Evolutionary conservation across 2,113 vertebrate species (phyloP).

Genomic region (Python bivittatus): DNA sequence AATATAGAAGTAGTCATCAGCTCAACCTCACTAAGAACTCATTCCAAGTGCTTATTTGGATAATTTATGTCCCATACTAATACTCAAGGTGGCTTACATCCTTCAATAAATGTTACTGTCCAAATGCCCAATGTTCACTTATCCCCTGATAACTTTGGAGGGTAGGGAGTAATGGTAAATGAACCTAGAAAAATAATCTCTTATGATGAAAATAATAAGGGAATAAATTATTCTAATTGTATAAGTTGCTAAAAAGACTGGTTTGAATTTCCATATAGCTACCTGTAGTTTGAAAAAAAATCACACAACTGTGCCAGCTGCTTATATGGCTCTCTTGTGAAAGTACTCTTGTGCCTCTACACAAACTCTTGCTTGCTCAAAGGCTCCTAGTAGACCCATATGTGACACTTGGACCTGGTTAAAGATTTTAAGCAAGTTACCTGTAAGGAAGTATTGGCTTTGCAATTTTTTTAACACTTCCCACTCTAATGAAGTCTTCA

Average conservation of each 20-base stretch:
- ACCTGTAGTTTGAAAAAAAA: not conserved
- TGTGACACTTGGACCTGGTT: not conserved
- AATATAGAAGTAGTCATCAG: not conserved
- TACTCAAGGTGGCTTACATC: not conserved
- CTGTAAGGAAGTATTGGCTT: slow-evolving; percentile 81
- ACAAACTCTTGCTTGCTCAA: not conserved
- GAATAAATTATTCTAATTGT: not conserved
- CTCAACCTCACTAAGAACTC: not conserved
- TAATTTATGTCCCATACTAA: not conserved
- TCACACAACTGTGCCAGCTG: not conserved
- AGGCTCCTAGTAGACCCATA: not conserved
- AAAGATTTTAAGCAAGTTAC: slow-evolving; percentile 59
- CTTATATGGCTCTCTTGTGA: not conserved
- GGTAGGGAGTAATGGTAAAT: not conserved
- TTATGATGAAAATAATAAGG: not conserved
- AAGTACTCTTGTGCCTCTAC: not conserved
- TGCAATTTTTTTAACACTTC: slow-evolving; percentile 81
- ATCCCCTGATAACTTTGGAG: not conserved
- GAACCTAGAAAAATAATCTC: not conserved
- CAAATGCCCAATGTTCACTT: not conserved
- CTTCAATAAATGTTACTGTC: not conserved
- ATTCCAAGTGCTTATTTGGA: slow-evolving; percentile 1
- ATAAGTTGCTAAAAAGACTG: not conserved
- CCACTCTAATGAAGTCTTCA: slow-evolving; percentile 81
- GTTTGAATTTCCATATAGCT: not conserved